Conservation (phyloP, 2,113 vertebrate species). For the Sarotherodon lohbergeri region DNA sequence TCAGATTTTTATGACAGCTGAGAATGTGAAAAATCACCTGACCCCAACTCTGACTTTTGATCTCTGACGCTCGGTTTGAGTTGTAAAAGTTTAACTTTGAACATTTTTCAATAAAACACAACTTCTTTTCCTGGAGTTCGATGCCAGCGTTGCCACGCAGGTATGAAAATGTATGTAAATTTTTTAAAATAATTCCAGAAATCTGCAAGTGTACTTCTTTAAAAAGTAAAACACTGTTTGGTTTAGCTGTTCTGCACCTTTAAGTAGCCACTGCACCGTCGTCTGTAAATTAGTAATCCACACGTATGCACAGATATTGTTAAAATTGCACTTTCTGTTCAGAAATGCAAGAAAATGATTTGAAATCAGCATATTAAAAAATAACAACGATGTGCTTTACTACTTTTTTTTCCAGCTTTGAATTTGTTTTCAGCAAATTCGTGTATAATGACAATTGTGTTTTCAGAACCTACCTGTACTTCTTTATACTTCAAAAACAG, state of each 20-base stretch:
- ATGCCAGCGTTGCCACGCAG: not conserved
- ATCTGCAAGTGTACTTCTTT: not conserved
- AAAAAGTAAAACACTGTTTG: not conserved
- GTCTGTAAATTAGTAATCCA: not conserved
- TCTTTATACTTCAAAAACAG: not conserved
- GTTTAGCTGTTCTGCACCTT: not conserved
- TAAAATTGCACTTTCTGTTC: not conserved
- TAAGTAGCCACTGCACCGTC: not conserved
- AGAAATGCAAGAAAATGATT: not conserved
- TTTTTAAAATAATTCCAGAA: not conserved
- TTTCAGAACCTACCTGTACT: not conserved
- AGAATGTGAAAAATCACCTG: not conserved
- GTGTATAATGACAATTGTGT: fast-evolving
- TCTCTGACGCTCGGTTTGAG: fast-evolving
- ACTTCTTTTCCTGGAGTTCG: not conserved
- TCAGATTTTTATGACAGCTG: not conserved
- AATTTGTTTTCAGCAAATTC: not conserved
- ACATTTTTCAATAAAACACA: not conserved
- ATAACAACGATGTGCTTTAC: not conserved
- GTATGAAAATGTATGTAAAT: not conserved
- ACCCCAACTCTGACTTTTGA: not conserved
- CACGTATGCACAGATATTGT: not conserved
- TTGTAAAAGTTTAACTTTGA: not conserved
- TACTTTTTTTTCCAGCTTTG: fast-evolving
- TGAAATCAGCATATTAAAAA: not conserved